A percentile compares a stretch with the other conserved stretches of the same genome.
These are phyloP conservation scores for Leuciscus idus DNA, from an alignment of 2,113 vertebrate genomes.

Conservation along the genomic window DNA sequence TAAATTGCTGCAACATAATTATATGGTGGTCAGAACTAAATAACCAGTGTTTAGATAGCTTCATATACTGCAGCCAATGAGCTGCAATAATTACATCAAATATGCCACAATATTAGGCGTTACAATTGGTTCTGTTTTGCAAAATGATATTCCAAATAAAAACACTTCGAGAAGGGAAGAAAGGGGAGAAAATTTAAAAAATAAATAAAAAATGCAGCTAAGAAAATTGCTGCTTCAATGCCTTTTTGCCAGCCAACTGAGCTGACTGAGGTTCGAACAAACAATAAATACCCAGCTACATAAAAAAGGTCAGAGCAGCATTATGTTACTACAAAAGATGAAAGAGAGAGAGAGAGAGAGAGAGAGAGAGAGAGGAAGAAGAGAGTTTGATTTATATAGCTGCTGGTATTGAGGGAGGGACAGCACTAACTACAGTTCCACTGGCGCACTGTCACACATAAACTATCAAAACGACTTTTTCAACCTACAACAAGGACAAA, in stretches of 20 bases:
- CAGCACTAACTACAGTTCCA: constrained; percentile 34
- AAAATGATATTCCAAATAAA: constrained; percentile 29
- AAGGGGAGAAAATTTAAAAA: not conserved
- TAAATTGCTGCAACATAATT: constrained; percentile 32
- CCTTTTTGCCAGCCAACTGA: not conserved
- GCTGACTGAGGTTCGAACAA: constrained; percentile 11
- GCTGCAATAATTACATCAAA: constrained; percentile 33
- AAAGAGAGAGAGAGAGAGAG: not conserved
- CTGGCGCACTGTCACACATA: constrained; percentile 61
- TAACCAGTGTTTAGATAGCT: constrained; percentile 10
- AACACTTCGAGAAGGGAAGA: constrained; percentile 2
- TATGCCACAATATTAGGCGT: constrained; percentile 2
- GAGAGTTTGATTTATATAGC: constrained; percentile 23
- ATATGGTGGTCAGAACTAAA: constrained; percentile 24
- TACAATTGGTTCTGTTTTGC: not conserved
- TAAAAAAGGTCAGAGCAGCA: constrained; percentile 38
- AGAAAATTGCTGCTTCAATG: not conserved
- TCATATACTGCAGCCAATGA: not conserved
- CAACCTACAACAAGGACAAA: constrained; percentile 75
- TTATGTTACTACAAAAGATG: constrained; percentile 19
- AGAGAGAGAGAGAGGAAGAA: not conserved
- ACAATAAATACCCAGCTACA: constrained; percentile 31
- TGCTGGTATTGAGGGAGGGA: not conserved
- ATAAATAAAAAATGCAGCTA: not conserved
- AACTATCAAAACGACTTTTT: constrained; percentile 72